phyloP scores from a whole-genome alignment of 2,888 invertebrate species.

The Acleris laterana region DNA sequence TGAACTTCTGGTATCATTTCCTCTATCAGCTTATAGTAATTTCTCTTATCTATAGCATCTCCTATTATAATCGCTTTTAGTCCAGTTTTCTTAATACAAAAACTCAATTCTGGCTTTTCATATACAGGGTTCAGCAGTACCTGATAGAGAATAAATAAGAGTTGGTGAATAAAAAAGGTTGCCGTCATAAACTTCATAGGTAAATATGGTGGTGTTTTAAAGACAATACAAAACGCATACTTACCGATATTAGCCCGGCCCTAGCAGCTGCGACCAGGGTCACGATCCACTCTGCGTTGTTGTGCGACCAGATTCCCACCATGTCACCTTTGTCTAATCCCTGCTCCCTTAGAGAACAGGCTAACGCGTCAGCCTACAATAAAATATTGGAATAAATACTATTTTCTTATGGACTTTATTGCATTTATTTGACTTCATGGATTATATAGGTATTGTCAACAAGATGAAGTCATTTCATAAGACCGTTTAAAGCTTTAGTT shows the following conservation, averaged over 20 bases:
- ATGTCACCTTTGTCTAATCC: conserved; percentile 91
- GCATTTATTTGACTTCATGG: too few species aligned
- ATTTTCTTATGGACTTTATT: too few species aligned
- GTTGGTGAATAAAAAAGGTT: neutral
- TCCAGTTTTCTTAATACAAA: conserved; percentile 89
- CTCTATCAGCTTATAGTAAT: conserved; percentile 87
- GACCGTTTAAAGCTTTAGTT: too few species aligned
- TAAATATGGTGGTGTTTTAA: neutral
- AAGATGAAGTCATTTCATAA: too few species aligned
- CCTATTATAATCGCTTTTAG: conserved; percentile 88
- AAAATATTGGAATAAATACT: neutral
- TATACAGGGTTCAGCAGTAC: conserved; percentile 93
- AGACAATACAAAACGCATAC: neutral
- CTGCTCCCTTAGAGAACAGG: conserved; percentile 88
- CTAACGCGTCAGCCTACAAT: conserved; percentile 87
- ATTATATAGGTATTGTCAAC: too few species aligned
- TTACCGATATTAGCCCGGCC: conserved; percentile 89
- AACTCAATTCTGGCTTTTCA: conserved; percentile 88
- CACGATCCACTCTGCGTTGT: conserved; percentile 90
- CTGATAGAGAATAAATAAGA: conserved; percentile 61
- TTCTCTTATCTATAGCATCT: conserved; percentile 85
- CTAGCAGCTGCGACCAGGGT: conserved; percentile 88
- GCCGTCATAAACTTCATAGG: neutral
- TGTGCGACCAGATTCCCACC: conserved; percentile 93
- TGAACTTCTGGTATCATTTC: conserved; percentile 85